phyloP scores from a whole-genome alignment of 2,797 vertebrate genomes.

The Siniperca obscura region DNA sequence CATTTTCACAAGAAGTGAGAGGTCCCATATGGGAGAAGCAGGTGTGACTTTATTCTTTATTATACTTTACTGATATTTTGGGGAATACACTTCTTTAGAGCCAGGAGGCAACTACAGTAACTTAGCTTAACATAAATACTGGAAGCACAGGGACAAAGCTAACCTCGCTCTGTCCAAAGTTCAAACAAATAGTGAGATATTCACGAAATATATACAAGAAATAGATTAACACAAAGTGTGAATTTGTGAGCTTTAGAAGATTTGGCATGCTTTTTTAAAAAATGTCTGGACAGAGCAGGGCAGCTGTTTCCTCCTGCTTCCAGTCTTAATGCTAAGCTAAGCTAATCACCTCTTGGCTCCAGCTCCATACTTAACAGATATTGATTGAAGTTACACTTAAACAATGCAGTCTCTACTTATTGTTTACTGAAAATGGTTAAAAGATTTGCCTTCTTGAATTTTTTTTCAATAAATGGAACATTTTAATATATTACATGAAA shows the following conservation, averaged over 20 bases:
- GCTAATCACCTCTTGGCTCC: neutral
- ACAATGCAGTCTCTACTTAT: too few relatives aligned
- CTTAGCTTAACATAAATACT: neutral
- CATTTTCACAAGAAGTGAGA: slow-evolving; percentile 28
- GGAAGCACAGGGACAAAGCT: neutral
- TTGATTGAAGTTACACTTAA: too few relatives aligned
- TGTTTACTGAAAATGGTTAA: too few relatives aligned
- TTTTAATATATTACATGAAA: too few relatives aligned
- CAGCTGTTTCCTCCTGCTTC: neutral
- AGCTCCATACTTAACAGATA: neutral
- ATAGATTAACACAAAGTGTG: neutral
- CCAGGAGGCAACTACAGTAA: too few relatives aligned
- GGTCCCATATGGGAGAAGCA: slow-evolving; percentile 8
- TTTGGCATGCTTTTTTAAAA: neutral
- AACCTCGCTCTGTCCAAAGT: neutral
- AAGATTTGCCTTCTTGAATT: too few relatives aligned
- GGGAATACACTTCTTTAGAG: too few relatives aligned
- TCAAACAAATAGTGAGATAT: neutral
- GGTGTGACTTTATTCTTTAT: slow-evolving; percentile 28
- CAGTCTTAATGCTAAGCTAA: too few relatives aligned
- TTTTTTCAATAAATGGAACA: too few relatives aligned
- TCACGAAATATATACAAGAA: too few relatives aligned
- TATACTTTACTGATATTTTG: neutral
- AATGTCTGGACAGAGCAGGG: neutral
- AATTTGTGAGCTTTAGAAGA: neutral